These are phyloP conservation scores for Apamea crenata DNA, from an alignment of 2,888 invertebrate species.

Conservation along the genomic window DNA sequence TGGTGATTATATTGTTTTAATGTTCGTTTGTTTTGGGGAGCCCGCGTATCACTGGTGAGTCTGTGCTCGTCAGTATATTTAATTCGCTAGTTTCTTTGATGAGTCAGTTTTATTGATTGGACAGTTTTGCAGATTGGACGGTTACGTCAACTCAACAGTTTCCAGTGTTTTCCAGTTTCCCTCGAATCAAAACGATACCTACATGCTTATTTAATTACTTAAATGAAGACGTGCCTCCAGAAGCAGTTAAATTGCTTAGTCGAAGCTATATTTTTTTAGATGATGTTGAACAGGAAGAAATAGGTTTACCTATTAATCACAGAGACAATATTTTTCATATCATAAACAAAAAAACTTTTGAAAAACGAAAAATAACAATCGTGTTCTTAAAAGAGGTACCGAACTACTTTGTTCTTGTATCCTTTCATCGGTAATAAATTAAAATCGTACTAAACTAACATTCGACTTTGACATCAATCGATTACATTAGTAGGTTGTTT, in stretches of 20 bases:
- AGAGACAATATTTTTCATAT: conserved; percentile 9
- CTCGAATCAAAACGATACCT: background rate
- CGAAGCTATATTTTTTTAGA: background rate
- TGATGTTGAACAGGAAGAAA: background rate
- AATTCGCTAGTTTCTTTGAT: background rate
- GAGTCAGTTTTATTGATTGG: background rate
- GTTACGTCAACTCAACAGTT: background rate
- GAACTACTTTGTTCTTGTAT: conserved; percentile 28
- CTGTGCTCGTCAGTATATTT: too few relatives aligned
- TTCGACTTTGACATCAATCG: conserved; percentile 45
- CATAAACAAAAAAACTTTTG: background rate
- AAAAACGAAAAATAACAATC: background rate
- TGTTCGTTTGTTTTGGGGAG: background rate
- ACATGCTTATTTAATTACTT: background rate
- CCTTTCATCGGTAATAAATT: conserved; percentile 22
- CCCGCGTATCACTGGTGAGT: background rate
- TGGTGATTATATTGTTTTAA: background rate
- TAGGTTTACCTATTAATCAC: conserved; percentile 1
- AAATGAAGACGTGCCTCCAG: background rate
- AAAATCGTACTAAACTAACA: conserved; percentile 27
- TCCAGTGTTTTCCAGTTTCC: background rate
- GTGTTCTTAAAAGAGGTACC: background rate
- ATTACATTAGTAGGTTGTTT: conserved; percentile 13
- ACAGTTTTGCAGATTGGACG: background rate
- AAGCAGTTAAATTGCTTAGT: background rate